Evolutionary conservation across 1,140 invertebrate species (phyloP).

Genomic region (Magallana angulata): DNA sequence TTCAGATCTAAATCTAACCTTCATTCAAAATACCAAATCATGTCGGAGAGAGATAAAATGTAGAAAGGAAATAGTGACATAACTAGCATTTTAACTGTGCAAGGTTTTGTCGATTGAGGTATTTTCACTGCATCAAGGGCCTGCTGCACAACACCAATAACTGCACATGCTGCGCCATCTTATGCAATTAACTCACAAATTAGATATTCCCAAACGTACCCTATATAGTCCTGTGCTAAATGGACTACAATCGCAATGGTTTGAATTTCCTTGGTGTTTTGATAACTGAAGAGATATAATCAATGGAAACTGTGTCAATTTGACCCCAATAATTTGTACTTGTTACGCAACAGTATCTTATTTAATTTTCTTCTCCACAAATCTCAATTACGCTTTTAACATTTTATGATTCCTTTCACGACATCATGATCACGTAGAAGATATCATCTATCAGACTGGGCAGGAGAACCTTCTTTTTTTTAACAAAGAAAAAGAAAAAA

Average conservation of each 20-base stretch:
- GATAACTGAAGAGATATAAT: neutral
- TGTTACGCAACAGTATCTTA: too few relatives aligned
- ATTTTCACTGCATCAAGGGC: neutral
- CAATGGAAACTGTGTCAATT: neutral
- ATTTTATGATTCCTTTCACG: too few relatives aligned
- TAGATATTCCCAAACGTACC: neutral
- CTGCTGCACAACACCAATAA: neutral
- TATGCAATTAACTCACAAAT: constrained; percentile 19
- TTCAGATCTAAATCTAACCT: neutral
- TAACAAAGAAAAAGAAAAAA: too few relatives aligned
- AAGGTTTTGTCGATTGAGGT: neutral
- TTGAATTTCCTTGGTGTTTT: neutral
- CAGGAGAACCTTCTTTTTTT: too few relatives aligned
- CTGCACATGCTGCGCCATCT: neutral
- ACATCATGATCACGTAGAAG: too few relatives aligned
- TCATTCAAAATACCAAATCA: neutral
- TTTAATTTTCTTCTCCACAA: neutral
- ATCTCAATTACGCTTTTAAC: neutral
- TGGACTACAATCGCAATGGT: neutral
- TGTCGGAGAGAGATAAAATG: neutral
- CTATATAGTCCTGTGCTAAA: neutral
- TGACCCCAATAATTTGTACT: neutral
- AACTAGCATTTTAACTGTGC: neutral
- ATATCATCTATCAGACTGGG: too few relatives aligned
- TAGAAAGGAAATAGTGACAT: neutral